Percentiles rank a stretch among this genome's conserved stretches.
These are phyloP conservation scores for Ictidomys tridecemlineatus DNA, from an alignment of 2,113 vertebrate genomes.

Conservation along the genomic window DNA sequence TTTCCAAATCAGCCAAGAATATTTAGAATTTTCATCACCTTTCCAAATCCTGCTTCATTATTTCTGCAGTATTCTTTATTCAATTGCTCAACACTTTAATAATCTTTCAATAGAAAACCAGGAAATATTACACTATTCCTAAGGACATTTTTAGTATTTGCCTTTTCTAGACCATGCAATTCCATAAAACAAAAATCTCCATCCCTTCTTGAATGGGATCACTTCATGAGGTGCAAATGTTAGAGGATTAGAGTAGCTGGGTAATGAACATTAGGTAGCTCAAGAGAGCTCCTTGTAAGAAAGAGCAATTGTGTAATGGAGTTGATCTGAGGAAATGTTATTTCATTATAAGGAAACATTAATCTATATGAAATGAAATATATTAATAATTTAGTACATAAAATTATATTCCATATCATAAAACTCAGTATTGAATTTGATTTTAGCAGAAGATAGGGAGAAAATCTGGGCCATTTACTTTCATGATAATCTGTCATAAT, in stretches of 20 bases:
- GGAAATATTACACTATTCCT: background rate
- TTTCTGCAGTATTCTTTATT: background rate
- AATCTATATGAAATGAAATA: background rate
- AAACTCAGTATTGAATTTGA: conserved; percentile 15
- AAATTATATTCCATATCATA: background rate
- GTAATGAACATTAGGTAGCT: background rate
- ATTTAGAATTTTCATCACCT: background rate
- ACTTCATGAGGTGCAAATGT: background rate
- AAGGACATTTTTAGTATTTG: background rate
- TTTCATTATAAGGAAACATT: background rate
- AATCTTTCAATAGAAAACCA: background rate
- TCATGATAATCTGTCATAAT: background rate
- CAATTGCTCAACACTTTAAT: background rate
- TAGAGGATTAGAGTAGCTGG: background rate
- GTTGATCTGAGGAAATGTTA: background rate
- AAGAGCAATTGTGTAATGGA: background rate
- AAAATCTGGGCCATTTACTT: conserved; percentile 18
- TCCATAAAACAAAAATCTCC: background rate
- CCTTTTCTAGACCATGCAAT: no score
- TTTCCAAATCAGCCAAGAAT: background rate
- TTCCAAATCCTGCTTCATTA: background rate
- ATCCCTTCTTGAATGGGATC: background rate
- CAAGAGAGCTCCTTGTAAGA: background rate
- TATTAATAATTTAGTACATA: background rate
- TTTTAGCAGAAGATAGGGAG: background rate